A percentile compares a stretch with the other conserved stretches of the same genome.
phyloP scores from a whole-genome alignment of 1,140 invertebrate genomes.

The Protaetia brevitarsis region DNA sequence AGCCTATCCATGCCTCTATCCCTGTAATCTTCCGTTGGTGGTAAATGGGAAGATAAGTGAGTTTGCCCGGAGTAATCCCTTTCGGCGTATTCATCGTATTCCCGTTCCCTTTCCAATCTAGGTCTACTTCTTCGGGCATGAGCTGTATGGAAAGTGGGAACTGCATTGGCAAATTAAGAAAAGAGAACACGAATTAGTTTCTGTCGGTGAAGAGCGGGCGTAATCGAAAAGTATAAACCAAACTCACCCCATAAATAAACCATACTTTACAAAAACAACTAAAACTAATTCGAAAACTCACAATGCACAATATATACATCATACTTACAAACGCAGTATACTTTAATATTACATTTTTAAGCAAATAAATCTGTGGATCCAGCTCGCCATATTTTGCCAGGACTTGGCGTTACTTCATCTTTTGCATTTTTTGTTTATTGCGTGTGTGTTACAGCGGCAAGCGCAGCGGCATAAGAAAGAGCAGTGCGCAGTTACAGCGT shows the following conservation, averaged over 20 bases:
- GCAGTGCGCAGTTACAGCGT: constrained; percentile 32
- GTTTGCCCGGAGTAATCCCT: constrained; percentile 37
- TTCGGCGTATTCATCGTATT: constrained; percentile 49
- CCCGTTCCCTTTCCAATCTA: constrained; percentile 47
- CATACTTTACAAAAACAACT: constrained; percentile 10
- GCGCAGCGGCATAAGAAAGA: constrained; percentile 34
- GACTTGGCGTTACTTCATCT: constrained; percentile 41
- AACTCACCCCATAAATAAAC: constrained; percentile 18
- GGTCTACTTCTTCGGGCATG: constrained; percentile 42
- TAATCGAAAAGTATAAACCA: background rate
- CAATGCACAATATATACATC: constrained; percentile 21
- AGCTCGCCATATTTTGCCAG: constrained; percentile 47
- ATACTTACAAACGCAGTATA: constrained; percentile 8
- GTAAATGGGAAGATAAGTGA: constrained; percentile 35
- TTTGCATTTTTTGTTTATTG: constrained; percentile 26
- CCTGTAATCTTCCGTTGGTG: constrained; percentile 42
- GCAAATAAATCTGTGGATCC: constrained; percentile 47
- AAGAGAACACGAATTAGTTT: background rate
- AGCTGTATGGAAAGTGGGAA: constrained; percentile 43
- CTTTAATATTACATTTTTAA: constrained; percentile 33
- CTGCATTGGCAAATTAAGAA: constrained; percentile 33
- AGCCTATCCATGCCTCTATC: constrained; percentile 36
- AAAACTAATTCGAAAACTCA: constrained; percentile 15
- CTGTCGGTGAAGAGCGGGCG: background rate
- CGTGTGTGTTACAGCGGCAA: constrained; percentile 39